Conservation (phyloP, 1,140 invertebrate genomes). For the Anoplolepis gracilipes region DNA sequence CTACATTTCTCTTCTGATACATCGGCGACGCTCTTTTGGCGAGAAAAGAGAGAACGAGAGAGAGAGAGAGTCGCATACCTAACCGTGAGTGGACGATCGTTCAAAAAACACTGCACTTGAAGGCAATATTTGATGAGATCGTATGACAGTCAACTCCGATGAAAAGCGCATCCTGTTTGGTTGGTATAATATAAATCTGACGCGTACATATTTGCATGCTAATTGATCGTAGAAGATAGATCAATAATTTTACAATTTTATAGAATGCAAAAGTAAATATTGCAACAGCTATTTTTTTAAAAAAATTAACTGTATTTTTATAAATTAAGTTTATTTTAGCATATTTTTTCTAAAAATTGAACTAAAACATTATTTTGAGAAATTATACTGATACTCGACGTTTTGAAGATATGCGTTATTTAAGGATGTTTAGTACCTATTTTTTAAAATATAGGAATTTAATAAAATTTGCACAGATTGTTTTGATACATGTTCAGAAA, state of each 20-base stretch:
- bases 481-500: no score
- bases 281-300: background rate
- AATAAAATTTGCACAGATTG: no score
- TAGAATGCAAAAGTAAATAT: background rate
- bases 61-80: constrained; percentile 58
- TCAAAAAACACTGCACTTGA: constrained; percentile 26
- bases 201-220: constrained; percentile 19
- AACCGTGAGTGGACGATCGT: background rate
- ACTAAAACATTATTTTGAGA: background rate
- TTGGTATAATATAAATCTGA: background rate
- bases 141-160: constrained; percentile 25
- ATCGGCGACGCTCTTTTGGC: constrained; percentile 65
- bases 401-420: background rate
- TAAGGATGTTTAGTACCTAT: no score
- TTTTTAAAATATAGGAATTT: no score
- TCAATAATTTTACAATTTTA: constrained; percentile 8
- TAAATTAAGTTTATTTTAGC: background rate
- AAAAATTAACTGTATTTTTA: background rate
- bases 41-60: no score
- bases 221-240: constrained; percentile 14
- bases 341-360: background rate
- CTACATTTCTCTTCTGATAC: constrained; percentile 69
- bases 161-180: constrained; percentile 38
- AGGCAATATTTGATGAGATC: constrained; percentile 44
- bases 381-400: no score